Conservation (phyloP, 1,140 invertebrate species). For the Goniozus legneri region DNA sequence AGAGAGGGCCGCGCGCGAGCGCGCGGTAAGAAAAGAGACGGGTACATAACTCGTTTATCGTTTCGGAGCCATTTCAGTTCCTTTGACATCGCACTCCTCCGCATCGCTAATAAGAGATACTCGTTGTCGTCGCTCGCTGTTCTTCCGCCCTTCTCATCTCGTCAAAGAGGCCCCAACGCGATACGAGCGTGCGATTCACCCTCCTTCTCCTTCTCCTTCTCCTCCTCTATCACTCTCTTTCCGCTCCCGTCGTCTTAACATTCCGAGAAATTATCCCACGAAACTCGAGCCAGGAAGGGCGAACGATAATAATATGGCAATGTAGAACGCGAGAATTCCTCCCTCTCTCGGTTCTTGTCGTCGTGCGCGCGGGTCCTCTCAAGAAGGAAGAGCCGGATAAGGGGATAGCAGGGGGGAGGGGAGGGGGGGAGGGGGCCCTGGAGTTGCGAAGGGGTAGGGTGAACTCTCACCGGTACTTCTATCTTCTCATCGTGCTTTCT, state of each 20-base stretch:
- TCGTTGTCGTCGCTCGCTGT: background rate
- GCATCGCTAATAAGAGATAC: slow-evolving; percentile 10
- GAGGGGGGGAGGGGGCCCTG: too few species aligned
- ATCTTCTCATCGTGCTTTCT: too few species aligned
- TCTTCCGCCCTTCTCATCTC: slow-evolving; percentile 13
- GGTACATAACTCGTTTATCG: slow-evolving; percentile 1
- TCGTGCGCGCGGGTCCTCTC: slow-evolving; percentile 15
- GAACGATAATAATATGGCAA: slow-evolving; percentile 30
- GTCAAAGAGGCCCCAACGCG: slow-evolving; percentile 16
- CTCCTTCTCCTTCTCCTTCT: slow-evolving; percentile 11
- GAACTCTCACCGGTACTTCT: too few species aligned
- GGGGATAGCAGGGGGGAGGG: too few species aligned
- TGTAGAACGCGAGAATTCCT: slow-evolving; percentile 19
- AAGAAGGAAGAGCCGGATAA: too few species aligned
- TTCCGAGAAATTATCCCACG: slow-evolving; percentile 18
- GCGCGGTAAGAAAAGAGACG: slow-evolving; percentile 1
- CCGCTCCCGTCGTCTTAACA: slow-evolving; percentile 14
- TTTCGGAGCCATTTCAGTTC: background rate
- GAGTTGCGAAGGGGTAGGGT: too few species aligned
- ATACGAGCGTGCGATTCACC: slow-evolving; percentile 8
- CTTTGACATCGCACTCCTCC: background rate
- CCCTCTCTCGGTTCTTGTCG: slow-evolving; percentile 5
- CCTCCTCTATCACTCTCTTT: background rate
- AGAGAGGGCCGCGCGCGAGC: too few species aligned
- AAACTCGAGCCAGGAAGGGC: background rate